phyloP scores from a whole-genome alignment of 1,140 invertebrate species.

The Danaus plexippus region DNA sequence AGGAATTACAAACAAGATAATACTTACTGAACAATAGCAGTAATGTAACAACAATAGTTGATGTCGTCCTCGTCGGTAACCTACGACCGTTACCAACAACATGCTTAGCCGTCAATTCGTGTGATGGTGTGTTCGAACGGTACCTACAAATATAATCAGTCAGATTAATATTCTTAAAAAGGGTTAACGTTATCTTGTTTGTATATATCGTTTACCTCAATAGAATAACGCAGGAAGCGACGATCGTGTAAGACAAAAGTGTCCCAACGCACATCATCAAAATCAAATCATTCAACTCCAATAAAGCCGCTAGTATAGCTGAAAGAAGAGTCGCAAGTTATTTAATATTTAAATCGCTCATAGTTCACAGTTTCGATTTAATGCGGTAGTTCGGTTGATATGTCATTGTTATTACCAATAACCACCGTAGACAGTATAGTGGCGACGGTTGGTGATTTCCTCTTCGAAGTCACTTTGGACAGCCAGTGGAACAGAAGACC shows the following conservation, averaged over 20 bases:
- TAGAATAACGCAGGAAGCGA: slow-evolving; percentile 88
- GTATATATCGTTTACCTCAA: slow-evolving; percentile 72
- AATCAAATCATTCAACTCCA: slow-evolving; percentile 88
- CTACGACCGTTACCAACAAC: slow-evolving; percentile 25
- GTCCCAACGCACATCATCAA: slow-evolving; percentile 97
- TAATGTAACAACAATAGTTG: slow-evolving; percentile 21
- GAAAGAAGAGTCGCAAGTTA: slow-evolving; percentile 28
- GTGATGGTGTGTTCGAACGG: slow-evolving; percentile 27
- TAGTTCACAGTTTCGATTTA: too few relatives aligned
- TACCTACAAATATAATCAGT: slow-evolving; percentile 28
- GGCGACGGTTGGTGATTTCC: slow-evolving; percentile 85
- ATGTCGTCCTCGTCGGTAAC: slow-evolving; percentile 16
- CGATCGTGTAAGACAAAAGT: slow-evolving; percentile 91
- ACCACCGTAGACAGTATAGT: slow-evolving; percentile 83
- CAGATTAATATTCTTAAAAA: slow-evolving; percentile 18
- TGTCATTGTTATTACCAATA: slow-evolving; percentile 72
- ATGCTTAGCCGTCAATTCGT: slow-evolving; percentile 22
- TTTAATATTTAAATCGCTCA: too few relatives aligned
- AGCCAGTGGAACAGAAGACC: slow-evolving; percentile 84
- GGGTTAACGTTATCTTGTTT: neutral
- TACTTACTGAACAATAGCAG: slow-evolving; percentile 37
- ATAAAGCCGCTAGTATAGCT: slow-evolving; percentile 86
- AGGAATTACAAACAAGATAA: too few relatives aligned
- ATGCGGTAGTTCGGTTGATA: too few relatives aligned
- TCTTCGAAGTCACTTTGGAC: slow-evolving; percentile 75